phyloP scores from a whole-genome alignment of 2,113 vertebrate genomes.

The Mugil cephalus region DNA sequence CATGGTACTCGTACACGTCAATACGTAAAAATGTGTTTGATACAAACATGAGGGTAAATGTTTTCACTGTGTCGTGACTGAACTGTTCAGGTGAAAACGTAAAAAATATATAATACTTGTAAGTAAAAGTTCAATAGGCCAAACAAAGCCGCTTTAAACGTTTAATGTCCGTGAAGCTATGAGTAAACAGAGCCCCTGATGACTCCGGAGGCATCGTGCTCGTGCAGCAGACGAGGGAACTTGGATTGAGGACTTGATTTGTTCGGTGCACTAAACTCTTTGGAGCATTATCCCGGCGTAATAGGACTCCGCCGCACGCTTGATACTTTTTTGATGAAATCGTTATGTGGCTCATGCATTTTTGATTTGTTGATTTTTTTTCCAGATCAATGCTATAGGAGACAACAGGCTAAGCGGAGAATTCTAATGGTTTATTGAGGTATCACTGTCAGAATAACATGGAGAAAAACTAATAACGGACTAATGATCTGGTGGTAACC shows the following conservation, averaged over 20 bases:
- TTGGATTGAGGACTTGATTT: slow-evolving; percentile 13
- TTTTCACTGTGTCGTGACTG: too few relatives aligned
- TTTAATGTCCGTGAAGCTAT: neutral
- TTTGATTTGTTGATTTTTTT: slow-evolving; percentile 63
- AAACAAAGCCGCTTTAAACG: neutral
- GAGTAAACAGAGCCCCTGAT: neutral
- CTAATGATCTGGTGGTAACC: neutral
- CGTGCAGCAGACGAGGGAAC: neutral
- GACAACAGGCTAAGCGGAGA: slow-evolving; percentile 25
- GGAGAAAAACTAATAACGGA: neutral
- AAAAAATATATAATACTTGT: neutral
- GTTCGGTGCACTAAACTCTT: slow-evolving; percentile 31
- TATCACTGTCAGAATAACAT: neutral
- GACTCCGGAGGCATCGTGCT: neutral
- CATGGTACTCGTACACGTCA: too few relatives aligned
- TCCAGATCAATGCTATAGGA: slow-evolving; percentile 29
- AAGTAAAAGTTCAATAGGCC: slow-evolving; percentile 6
- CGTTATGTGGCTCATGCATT: slow-evolving; percentile 52
- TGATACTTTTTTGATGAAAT: slow-evolving; percentile 56
- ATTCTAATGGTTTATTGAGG: slow-evolving; percentile 27
- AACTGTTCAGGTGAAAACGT: too few relatives aligned
- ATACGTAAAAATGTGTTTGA: too few relatives aligned
- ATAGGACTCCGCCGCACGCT: slow-evolving; percentile 34
- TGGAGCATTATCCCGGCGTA: slow-evolving; percentile 19
- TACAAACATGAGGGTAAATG: too few relatives aligned